Conservation (phyloP, 2,797 vertebrate genomes). For the Rhinatrema bivittatum region DNA sequence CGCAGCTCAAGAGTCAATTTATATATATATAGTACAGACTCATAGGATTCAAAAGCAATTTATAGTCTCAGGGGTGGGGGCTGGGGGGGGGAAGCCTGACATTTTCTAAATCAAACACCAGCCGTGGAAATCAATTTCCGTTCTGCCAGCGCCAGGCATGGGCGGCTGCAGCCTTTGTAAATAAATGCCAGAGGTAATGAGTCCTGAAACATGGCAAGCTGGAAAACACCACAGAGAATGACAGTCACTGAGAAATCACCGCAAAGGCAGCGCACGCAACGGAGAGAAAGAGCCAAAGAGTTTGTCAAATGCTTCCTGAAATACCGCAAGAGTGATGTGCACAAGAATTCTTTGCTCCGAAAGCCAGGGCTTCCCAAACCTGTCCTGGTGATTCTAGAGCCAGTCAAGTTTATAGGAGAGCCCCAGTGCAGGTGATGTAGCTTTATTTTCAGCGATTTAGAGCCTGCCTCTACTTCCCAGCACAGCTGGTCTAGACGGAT, state of each 20-base stretch:
- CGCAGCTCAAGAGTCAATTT: slow-evolving; percentile 12
- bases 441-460: too few relatives aligned
- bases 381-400: too few relatives aligned
- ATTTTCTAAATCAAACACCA: slow-evolving; percentile 13
- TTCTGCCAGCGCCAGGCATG: not conserved
- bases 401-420: too few relatives aligned
- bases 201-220: slow-evolving; percentile 24
- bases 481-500: too few relatives aligned
- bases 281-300: too few relatives aligned
- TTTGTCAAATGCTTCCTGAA: not conserved
- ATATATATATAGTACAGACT: not conserved
- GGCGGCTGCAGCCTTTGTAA: slow-evolving; percentile 27
- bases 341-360: too few relatives aligned
- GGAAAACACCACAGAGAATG: slow-evolving; percentile 31
- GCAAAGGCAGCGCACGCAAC: slow-evolving; percentile 21
- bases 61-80: slow-evolving; percentile 17
- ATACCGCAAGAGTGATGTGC: too few relatives aligned
- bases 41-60: slow-evolving; percentile 27
- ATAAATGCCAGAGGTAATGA: slow-evolving; percentile 42
- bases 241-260: slow-evolving; percentile 11
- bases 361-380: too few relatives aligned
- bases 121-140: slow-evolving; percentile 32
- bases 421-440: too few relatives aligned
- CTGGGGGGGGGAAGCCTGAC: slow-evolving; percentile 16
- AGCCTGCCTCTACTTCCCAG: too few relatives aligned